These are phyloP conservation scores for Ceyx erithaca DNA, from an alignment of 2,797 vertebrate species.

Conservation along the genomic window DNA sequence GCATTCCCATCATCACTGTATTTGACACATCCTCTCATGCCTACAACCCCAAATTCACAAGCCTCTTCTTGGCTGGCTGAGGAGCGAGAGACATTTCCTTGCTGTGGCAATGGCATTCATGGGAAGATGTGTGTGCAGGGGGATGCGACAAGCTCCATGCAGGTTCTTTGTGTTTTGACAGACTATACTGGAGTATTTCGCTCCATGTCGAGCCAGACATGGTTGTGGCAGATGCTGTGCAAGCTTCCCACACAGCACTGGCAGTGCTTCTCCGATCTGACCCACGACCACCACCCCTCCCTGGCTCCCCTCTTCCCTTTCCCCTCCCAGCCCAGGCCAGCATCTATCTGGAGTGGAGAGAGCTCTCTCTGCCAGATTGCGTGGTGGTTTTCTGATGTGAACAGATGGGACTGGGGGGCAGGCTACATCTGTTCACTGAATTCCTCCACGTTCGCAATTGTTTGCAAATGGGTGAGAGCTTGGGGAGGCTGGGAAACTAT, in stretches of 20 bases:
- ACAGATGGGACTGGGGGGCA: slow-evolving; percentile 69
- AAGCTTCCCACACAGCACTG: not conserved
- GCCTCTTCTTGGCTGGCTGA: not conserved
- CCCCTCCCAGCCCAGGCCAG: slow-evolving; percentile 12
- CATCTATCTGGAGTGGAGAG: not conserved
- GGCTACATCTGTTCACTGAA: slow-evolving; percentile 64
- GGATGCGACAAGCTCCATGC: not conserved
- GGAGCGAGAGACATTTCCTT: slow-evolving; percentile 23
- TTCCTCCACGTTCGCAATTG: slow-evolving; percentile 71
- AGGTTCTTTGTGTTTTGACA: slow-evolving; percentile 47
- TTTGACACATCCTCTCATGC: not conserved
- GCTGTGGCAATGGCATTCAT: rapidly evolving
- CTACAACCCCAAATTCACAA: not conserved
- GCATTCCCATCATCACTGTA: not conserved
- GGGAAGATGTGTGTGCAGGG: not conserved
- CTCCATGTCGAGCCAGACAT: not conserved
- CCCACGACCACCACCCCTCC: not conserved
- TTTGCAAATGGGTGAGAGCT: slow-evolving; percentile 65
- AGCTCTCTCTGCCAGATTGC: slow-evolving; percentile 55
- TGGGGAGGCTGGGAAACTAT: not conserved
- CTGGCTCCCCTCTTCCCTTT: not conserved
- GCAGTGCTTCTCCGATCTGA: not conserved
- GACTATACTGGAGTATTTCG: slow-evolving; percentile 2
- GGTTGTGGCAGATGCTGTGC: slow-evolving; percentile 34
- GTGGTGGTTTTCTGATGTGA: slow-evolving; percentile 69